Evolutionary conservation across 2,113 vertebrate species (phyloP), one percentile per base, ranked within the genome.

Genomic region (Turnix velox): DNA sequence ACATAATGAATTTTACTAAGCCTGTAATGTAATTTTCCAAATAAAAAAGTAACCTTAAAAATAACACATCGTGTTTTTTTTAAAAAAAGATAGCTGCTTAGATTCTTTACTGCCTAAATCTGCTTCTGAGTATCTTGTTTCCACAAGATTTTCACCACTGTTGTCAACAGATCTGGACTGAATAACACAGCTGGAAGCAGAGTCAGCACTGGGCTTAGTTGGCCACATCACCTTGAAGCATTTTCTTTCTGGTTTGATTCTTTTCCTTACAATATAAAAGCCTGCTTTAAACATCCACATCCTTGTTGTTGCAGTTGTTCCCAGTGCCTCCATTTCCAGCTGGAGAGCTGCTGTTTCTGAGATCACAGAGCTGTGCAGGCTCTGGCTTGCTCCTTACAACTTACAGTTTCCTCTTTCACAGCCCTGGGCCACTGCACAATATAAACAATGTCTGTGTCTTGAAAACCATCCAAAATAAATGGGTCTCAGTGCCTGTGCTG

Each of bases 371-470:
- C 84, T 46, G 54, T 19, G 59, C 40, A 62, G 28, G 48, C 59
- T 82, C 90, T 65, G 4, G 62, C 45, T 67, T 23, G 18, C 76
- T 87, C 6, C 0, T 93, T 87, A 77, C 20, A 71, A 82, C 82
- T 80, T 91, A 92, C 65, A 69, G 65, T 92, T 93, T 93, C 84
- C 74, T 94, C 66, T 95, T 90, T 76, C 52, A 18, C 94, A 69
- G 67, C 83, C 75, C 66, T 90, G 87, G 80, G 82, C 75, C 59
- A 73, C 51, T 79, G 87, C 69, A 73, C 68, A 95, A 72, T 24
- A 87, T 81, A 96, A 93, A 96, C 58, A 97, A 94, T 93, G 68
- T 42, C 80, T 84, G 76, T 85, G 93, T 54, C 93, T 95, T 97
- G 94, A 97, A 96, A 90, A 91, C 33, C 27, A 25, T 94, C 87